These are phyloP conservation scores for Diceros bicornis DNA, from an alignment of 2,797 vertebrate genomes.

Conservation along the genomic window DNA sequence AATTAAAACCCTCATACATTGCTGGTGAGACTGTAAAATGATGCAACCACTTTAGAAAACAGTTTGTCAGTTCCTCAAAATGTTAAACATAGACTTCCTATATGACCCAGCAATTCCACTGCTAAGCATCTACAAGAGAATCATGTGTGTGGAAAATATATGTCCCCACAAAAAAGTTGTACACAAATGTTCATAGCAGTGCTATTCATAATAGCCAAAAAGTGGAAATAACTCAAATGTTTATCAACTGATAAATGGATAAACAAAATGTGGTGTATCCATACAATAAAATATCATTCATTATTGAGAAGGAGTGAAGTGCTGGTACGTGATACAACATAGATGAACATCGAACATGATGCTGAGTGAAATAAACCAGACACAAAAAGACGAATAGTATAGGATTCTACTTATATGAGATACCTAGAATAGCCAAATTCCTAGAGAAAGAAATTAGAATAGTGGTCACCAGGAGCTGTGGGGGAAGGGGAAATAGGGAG, in stretches of 20 bases:
- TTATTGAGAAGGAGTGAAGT: neutral
- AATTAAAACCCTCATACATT: neutral
- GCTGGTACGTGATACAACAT: no score
- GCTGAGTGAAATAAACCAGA: neutral
- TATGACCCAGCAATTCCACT: neutral
- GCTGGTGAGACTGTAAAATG: neutral
- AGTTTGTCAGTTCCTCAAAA: neutral
- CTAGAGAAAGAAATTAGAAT: neutral
- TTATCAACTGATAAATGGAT: neutral
- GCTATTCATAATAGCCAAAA: neutral
- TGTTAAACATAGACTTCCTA: neutral
- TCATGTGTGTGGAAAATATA: neutral
- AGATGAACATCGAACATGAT: neutral
- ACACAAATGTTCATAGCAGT: neutral
- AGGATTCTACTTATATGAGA: neutral
- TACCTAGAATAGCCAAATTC: no score
- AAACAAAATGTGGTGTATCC: neutral
- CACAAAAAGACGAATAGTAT: neutral
- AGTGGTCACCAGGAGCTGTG: neutral
- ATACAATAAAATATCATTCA: neutral
- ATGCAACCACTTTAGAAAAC: neutral
- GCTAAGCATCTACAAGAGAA: neutral
- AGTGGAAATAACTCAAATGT: neutral
- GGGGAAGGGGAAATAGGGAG: neutral
- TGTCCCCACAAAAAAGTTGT: neutral